Conservation (phyloP, 2,797 vertebrate genomes). For the Loriculus beryllinus region DNA sequence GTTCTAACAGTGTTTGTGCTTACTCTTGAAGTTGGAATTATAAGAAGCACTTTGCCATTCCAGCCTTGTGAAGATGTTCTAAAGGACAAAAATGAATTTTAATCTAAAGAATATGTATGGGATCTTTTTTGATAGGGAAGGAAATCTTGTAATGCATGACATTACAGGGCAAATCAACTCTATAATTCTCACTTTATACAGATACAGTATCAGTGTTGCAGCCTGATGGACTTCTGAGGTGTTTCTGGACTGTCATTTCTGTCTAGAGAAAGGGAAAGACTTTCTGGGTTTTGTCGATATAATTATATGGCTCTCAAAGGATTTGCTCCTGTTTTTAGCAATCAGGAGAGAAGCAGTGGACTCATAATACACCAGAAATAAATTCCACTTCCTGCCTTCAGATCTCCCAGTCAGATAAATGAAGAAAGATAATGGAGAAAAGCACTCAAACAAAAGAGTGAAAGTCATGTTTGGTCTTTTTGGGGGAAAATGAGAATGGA, state of each 20-base stretch:
- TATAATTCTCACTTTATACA: neutral
- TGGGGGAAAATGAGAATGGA: neutral
- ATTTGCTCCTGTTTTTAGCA: neutral
- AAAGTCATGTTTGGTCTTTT: slow-evolving; percentile 1
- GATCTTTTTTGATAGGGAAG: neutral
- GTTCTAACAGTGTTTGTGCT: neutral
- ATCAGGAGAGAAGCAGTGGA: neutral
- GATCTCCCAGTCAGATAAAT: neutral
- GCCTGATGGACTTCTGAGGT: neutral
- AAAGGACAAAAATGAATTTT: neutral
- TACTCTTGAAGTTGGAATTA: neutral
- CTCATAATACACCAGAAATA: neutral
- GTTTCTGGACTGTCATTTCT: neutral
- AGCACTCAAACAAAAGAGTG: neutral
- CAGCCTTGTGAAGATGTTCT: neutral
- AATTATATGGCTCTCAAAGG: neutral
- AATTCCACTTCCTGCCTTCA: slow-evolving; percentile 24
- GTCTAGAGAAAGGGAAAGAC: neutral
- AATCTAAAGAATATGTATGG: neutral
- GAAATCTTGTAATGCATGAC: neutral
- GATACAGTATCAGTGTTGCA: neutral
- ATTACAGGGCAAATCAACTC: neutral
- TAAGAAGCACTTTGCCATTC: neutral
- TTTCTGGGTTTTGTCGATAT: neutral
- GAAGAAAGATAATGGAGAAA: neutral